Percentiles rank a stretch among this genome's conserved stretches.
These are phyloP conservation scores for Halcyon senegalensis DNA, from an alignment of 2,113 vertebrate genomes.

Conservation along the genomic window DNA sequence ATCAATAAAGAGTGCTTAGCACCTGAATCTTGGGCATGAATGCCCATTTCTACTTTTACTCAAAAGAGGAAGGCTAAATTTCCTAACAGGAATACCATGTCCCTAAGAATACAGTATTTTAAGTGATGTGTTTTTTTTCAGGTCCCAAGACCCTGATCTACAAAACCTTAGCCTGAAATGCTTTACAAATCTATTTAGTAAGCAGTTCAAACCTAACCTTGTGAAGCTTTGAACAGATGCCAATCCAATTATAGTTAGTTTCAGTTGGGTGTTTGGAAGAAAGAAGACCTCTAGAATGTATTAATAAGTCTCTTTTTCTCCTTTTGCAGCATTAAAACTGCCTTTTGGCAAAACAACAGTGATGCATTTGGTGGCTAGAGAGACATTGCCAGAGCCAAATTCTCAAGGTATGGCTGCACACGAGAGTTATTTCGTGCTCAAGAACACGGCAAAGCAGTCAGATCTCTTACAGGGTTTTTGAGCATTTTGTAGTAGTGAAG, in stretches of 20 bases:
- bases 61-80: not conserved
- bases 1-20: not conserved
- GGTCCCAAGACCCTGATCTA: not conserved
- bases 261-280: not conserved
- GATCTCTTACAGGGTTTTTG: not conserved
- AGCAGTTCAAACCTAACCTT: not conserved
- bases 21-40: not conserved
- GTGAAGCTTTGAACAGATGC: not conserved
- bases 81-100: not conserved
- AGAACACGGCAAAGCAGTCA: not conserved
- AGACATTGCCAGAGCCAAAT: slow-evolving; percentile 98
- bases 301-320: slow-evolving; percentile 26
- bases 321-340: slow-evolving; percentile 91
- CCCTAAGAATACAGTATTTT: not conserved
- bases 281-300: not conserved
- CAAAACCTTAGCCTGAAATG: not conserved
- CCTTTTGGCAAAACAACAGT: slow-evolving; percentile 97
- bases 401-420: slow-evolving; percentile 89
- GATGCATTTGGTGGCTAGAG: slow-evolving; percentile 99
- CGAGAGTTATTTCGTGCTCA: not conserved
- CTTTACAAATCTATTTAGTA: not conserved
- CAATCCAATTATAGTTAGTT: not conserved
- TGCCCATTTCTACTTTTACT: not conserved
- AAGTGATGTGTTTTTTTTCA: not conserved
- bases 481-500: not conserved